phyloP scores from a whole-genome alignment of 2,113 vertebrate species.

The Circaetus cinerascens region DNA sequence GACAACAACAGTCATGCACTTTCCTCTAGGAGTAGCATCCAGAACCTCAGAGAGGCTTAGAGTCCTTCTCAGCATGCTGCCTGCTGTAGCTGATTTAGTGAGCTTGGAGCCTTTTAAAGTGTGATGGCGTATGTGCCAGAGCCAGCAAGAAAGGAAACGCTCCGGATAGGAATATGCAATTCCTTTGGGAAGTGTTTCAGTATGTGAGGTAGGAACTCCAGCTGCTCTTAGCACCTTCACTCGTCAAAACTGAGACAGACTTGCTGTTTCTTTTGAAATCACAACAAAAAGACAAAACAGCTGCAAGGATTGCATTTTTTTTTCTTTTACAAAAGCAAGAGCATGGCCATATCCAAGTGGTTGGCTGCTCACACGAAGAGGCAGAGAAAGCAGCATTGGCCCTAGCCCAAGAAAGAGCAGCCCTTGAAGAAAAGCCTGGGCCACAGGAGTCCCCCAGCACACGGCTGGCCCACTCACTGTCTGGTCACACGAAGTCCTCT shows the following conservation, averaged over 20 bases:
- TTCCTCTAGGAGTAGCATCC: neutral
- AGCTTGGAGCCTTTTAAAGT: neutral
- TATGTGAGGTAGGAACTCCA: neutral
- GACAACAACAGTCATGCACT: neutral
- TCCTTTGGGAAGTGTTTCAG: neutral
- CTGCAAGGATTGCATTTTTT: too few species aligned
- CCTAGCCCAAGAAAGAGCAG: too few species aligned
- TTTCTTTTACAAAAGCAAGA: neutral
- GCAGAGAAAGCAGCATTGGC: neutral
- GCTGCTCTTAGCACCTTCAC: neutral
- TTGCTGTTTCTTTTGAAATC: neutral
- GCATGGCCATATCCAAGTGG: neutral
- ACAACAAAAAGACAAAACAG: neutral
- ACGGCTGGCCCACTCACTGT: neutral
- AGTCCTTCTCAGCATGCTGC: neutral
- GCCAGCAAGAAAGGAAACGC: neutral
- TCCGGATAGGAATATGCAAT: neutral
- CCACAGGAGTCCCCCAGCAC: neutral
- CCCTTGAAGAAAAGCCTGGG: neutral
- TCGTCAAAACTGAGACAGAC: neutral
- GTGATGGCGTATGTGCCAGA: too few species aligned
- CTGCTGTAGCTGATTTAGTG: neutral
- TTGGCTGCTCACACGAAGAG: neutral
- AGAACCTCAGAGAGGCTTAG: neutral
- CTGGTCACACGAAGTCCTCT: neutral